Conservation (phyloP, 2,113 vertebrate species). For the Chionomys nivalis region DNA sequence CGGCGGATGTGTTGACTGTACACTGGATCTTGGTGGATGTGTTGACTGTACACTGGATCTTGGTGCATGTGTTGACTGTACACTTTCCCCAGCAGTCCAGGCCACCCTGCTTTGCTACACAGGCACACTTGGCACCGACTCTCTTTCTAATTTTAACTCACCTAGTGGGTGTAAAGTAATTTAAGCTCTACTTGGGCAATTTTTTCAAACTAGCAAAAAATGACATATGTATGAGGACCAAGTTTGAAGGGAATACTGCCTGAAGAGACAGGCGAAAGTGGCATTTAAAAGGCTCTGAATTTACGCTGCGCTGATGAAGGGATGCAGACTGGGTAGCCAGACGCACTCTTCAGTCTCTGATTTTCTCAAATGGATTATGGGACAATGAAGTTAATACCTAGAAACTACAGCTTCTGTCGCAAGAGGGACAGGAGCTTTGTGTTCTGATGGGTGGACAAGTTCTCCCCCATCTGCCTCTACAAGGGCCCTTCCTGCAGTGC, state of each 20-base stretch:
- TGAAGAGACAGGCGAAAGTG: neutral
- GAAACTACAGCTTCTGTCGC: neutral
- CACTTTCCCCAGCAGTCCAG: neutral
- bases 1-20: slow-evolving; percentile 1
- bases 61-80: neutral
- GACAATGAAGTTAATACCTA: neutral
- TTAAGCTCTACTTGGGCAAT: slow-evolving; percentile 62
- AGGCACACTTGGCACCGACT: slow-evolving; percentile 5
- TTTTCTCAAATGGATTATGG: neutral
- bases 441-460: neutral
- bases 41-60: too few relatives aligned
- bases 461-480: neutral
- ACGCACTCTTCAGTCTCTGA: neutral
- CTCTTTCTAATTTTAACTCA: slow-evolving; percentile 59
- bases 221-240: neutral
- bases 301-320: neutral
- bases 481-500: neutral
- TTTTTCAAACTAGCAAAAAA: slow-evolving; percentile 52
- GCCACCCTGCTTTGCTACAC: neutral
- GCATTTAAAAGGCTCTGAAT: slow-evolving; percentile 22
- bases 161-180: slow-evolving; percentile 47
- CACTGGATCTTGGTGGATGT: neutral
- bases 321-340: neutral
- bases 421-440: neutral
- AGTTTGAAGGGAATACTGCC: neutral